Evolutionary conservation across 2,797 vertebrate genomes (phyloP).

Genomic region (Lophotriccus pileatus): DNA sequence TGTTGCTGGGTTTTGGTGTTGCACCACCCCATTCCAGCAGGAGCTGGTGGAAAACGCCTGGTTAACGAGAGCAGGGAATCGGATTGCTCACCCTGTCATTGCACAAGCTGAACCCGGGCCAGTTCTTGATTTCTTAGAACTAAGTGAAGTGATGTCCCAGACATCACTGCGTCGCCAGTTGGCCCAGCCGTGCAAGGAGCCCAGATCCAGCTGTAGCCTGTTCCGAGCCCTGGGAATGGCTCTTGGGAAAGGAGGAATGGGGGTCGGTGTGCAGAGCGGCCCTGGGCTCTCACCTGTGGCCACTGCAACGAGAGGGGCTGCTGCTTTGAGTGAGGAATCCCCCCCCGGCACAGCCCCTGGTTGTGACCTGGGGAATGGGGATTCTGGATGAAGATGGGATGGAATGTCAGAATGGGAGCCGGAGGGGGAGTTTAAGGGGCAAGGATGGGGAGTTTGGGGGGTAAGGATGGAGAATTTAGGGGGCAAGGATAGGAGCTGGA

Average conservation of each 20-base stretch:
- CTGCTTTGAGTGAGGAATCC: background rate
- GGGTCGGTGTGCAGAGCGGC: rapidly evolving
- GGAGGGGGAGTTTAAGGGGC: background rate
- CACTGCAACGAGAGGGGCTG: background rate
- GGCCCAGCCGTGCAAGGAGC: background rate
- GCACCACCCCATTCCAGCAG: background rate
- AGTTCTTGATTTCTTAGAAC: conserved; percentile 40
- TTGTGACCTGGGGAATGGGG: background rate
- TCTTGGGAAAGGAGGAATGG: background rate
- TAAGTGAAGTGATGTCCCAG: background rate
- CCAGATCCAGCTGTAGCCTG: conserved; percentile 7
- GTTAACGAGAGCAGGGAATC: background rate
- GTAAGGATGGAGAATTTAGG: background rate
- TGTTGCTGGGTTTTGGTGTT: background rate
- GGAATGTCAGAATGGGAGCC: background rate
- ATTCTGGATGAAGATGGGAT: rapidly evolving
- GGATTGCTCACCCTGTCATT: background rate
- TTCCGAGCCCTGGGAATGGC: background rate
- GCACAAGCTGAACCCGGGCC: conserved; percentile 31
- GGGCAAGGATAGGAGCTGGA: background rate
- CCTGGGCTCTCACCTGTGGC: rapidly evolving
- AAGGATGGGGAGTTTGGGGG: background rate
- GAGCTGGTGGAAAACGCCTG: background rate
- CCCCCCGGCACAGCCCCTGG: too few relatives aligned
- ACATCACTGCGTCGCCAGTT: background rate